Evolutionary conservation across 2,888 invertebrate species (phyloP).

Genomic region (Drosophila subsilvestris): DNA sequence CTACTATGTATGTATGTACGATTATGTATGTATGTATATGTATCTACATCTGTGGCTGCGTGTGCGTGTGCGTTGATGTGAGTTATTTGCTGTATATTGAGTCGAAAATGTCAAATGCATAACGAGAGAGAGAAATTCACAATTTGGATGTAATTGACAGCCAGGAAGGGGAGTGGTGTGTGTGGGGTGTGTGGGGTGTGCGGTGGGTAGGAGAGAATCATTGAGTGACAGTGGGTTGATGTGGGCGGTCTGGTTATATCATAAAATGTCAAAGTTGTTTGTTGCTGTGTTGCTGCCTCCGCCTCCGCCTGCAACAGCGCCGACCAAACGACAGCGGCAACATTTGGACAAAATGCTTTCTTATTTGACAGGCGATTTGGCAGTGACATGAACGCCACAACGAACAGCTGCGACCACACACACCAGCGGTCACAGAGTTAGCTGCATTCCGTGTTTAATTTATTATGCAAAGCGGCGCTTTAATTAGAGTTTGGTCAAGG

Average conservation of each 20-base stretch:
- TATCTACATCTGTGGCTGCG: not conserved
- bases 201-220: slow-evolving; percentile 29
- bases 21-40: not conserved
- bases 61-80: slow-evolving; percentile 33
- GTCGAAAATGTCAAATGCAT: slow-evolving; percentile 78
- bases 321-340: slow-evolving; percentile 50
- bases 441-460: slow-evolving; percentile 50
- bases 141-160: slow-evolving; percentile 79
- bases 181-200: not conserved
- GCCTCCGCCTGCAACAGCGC: not conserved
- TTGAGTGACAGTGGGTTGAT: slow-evolving; percentile 13
- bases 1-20: not conserved
- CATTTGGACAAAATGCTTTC: slow-evolving; percentile 79
- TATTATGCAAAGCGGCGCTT: slow-evolving; percentile 73
- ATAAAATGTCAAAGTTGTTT: slow-evolving; percentile 75
- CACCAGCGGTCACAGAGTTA: slow-evolving; percentile 36
- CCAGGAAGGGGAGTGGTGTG: slow-evolving; percentile 8
- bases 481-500: slow-evolving; percentile 58
- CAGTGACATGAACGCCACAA: slow-evolving; percentile 63
- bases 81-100: slow-evolving; percentile 76
- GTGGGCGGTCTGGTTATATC: slow-evolving; percentile 48
- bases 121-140: slow-evolving; percentile 75
- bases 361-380: slow-evolving; percentile 76
- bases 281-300: slow-evolving; percentile 46
- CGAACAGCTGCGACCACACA: slow-evolving; percentile 67